Evolutionary conservation across 2,113 vertebrate genomes (phyloP).

Genomic region (Zootoca vivipara): DNA sequence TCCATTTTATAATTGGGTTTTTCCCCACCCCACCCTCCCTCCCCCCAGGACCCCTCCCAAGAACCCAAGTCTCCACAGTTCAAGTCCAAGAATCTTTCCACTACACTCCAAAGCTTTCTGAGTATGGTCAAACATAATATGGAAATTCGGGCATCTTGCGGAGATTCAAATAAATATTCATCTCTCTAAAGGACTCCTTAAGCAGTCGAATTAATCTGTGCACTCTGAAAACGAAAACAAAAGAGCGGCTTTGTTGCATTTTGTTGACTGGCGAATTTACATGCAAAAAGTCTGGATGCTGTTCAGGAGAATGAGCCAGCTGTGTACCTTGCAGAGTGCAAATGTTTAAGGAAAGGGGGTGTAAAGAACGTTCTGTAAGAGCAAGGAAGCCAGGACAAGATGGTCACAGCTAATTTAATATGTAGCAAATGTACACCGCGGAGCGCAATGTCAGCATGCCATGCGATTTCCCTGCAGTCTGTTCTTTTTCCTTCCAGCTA

Average conservation of each 20-base stretch:
- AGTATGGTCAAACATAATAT: not conserved
- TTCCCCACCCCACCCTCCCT: too few relatives aligned
- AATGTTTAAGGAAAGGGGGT: conserved; percentile 11
- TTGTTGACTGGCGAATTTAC: not conserved
- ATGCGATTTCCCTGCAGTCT: not conserved
- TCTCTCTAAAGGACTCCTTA: not conserved
- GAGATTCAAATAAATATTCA: not conserved
- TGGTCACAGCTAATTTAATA: conserved; percentile 25
- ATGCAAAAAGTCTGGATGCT: not conserved
- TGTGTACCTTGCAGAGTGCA: conserved; percentile 44
- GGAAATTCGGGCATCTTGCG: not conserved
- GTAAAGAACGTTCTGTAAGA: conserved; percentile 37
- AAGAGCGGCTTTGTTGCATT: not conserved
- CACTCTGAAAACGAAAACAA: not conserved
- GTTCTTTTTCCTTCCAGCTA: not conserved
- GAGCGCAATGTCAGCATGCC: conserved; percentile 11
- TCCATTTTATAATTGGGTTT: too few relatives aligned
- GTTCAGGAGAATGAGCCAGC: not conserved
- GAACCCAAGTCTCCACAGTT: not conserved
- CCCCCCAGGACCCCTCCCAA: too few relatives aligned
- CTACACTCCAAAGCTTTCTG: not conserved
- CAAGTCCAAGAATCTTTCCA: not conserved
- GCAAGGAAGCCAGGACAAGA: conserved; percentile 38
- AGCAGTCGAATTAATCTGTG: not conserved
- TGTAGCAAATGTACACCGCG: conserved; percentile 12